Percentiles rank a stretch among this genome's conserved stretches.
Conservation (phyloP, 2,797 vertebrate species). For the Squalus acanthias region DNA sequence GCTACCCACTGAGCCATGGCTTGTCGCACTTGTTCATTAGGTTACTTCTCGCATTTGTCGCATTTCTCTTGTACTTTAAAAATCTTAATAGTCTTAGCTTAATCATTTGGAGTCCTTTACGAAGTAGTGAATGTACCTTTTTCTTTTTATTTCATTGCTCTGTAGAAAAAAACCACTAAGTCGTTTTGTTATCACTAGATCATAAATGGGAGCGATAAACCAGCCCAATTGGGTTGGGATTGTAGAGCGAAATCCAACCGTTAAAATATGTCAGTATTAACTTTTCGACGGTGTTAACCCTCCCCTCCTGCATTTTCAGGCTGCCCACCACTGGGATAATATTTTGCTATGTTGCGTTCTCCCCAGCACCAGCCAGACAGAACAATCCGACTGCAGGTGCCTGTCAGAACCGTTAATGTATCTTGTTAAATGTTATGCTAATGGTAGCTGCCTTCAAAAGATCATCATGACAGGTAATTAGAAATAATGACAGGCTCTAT, state of each 20-base stretch:
- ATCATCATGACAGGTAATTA: slow-evolving; percentile 34
- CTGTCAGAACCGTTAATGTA: slow-evolving; percentile 22
- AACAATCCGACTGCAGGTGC: slow-evolving; percentile 7
- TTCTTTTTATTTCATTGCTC: neutral
- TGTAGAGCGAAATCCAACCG: neutral
- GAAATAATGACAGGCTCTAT: slow-evolving; percentile 30
- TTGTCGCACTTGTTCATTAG: neutral
- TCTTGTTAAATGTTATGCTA: slow-evolving; percentile 15
- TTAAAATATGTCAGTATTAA: neutral
- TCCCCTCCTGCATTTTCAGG: too few species aligned
- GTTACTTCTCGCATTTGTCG: neutral
- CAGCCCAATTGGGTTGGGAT: neutral
- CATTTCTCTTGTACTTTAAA: neutral
- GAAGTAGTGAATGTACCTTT: neutral
- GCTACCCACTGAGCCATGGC: too few species aligned
- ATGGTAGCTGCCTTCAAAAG: slow-evolving; percentile 9
- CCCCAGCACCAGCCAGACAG: neutral
- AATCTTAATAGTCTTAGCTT: neutral
- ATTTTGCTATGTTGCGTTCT: neutral
- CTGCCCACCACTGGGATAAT: neutral
- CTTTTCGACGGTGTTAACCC: neutral
- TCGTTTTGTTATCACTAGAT: neutral
- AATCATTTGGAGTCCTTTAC: neutral
- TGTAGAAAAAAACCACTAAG: neutral
- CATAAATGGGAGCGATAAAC: neutral